Percentiles rank a stretch among this genome's conserved stretches.
Evolutionary conservation across 2,888 invertebrate species (phyloP).

Genomic region (Nebria brevicollis): DNA sequence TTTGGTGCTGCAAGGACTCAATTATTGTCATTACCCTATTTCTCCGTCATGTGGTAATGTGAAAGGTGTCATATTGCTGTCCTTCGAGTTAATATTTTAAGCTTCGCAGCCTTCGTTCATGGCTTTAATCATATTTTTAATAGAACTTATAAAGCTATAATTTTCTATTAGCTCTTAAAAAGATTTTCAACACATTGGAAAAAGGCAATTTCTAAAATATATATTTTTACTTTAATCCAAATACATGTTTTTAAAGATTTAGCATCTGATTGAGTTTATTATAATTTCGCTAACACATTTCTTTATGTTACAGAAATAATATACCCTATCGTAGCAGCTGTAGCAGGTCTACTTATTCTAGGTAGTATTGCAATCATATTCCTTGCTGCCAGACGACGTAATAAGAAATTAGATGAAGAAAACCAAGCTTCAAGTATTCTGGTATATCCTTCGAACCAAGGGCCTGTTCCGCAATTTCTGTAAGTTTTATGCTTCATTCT

Average conservation of each 20-base stretch:
- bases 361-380: constrained; percentile 65
- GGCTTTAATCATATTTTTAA: not conserved
- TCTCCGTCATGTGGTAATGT: not conserved
- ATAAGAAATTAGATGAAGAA: constrained; percentile 58
- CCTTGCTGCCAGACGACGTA: constrained; percentile 65
- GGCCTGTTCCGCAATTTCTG: constrained; percentile 70
- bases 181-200: too few species aligned
- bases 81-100: not conserved
- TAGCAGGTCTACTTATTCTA: constrained; percentile 65
- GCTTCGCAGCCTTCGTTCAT: not conserved
- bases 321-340: constrained; percentile 63
- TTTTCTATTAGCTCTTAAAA: not conserved
- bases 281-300: constrained; percentile 3
- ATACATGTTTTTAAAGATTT: too few species aligned
- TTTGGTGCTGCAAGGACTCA: not conserved
- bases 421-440: constrained; percentile 70
- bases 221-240: too few species aligned
- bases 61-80: not conserved
- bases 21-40: not conserved
- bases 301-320: constrained; percentile 55
- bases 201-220: too few species aligned
- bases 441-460: constrained; percentile 73
- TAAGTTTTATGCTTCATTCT: constrained; percentile 61
- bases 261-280: not conserved
- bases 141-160: not conserved